Conservation (phyloP, 2,888 invertebrate species). For the Mactromeris polynyma region DNA sequence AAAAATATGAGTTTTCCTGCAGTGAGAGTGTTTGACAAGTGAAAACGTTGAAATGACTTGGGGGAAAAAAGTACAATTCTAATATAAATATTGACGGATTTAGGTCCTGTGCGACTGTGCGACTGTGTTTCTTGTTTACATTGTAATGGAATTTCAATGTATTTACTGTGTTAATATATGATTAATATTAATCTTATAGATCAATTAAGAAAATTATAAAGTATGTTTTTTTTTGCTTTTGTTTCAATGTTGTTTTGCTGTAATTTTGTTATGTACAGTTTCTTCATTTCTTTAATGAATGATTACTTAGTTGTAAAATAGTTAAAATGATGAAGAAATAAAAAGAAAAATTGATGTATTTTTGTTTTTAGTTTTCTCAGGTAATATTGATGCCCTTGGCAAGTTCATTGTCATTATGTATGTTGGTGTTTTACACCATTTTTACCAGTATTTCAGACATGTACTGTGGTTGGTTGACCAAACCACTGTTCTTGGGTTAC, state of each 20-base stretch:
- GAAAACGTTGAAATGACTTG: not conserved
- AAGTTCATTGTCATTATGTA: not conserved
- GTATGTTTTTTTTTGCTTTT: slow-evolving; percentile 36
- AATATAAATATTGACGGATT: not conserved
- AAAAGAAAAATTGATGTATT: slow-evolving; percentile 1
- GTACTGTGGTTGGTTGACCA: no score
- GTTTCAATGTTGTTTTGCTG: slow-evolving; percentile 35
- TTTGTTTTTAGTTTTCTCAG: not conserved
- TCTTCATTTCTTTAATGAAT: slow-evolving; percentile 7
- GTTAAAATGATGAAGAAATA: slow-evolving; percentile 14
- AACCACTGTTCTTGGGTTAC: no score
- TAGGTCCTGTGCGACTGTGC: not conserved
- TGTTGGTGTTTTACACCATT: not conserved
- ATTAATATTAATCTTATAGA: not conserved
- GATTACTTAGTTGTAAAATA: slow-evolving; percentile 21
- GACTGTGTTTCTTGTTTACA: not conserved
- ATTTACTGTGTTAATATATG: slow-evolving; percentile 1
- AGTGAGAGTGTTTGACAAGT: not conserved
- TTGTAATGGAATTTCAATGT: not conserved
- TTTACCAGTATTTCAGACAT: no score
- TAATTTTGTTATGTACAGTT: slow-evolving; percentile 40
- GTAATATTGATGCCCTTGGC: no score
- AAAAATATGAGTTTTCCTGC: not conserved
- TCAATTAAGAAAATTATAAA: slow-evolving; percentile 9
- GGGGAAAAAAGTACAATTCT: not conserved